Percentiles rank a stretch among this genome's conserved stretches.
phyloP scores from a whole-genome alignment of 2,888 invertebrate species.

The Amblyteles armatorius region DNA sequence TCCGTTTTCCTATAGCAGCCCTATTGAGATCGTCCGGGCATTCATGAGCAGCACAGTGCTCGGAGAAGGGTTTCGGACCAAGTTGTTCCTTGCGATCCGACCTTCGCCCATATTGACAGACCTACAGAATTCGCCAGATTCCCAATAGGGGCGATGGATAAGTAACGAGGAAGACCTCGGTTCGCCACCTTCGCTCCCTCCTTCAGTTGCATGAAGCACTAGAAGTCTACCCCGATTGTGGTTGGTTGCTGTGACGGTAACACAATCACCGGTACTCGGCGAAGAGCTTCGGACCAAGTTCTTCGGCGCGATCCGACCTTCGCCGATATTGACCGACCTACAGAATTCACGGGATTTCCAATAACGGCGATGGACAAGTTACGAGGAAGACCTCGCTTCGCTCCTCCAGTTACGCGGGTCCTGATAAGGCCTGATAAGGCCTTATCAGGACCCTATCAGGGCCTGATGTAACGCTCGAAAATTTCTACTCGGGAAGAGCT shows the following conservation, averaged over 20 bases:
- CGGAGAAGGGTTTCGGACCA: constrained; percentile 25
- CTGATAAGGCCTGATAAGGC: no score
- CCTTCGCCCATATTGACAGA: constrained; percentile 54
- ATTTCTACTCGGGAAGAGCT: constrained; percentile 51
- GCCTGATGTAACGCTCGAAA: constrained; percentile 20
- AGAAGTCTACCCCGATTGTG: constrained; percentile 16
- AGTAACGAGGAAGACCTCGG: constrained; percentile 49
- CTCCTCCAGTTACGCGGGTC: constrained; percentile 40
- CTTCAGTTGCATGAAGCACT: constrained; percentile 46
- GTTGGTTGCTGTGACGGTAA: constrained; percentile 55
- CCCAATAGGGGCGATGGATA: no score
- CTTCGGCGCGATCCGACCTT: constrained; percentile 32
- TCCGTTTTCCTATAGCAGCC: no score
- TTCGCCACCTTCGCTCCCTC: constrained; percentile 10
- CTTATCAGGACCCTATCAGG: no score
- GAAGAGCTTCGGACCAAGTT: constrained; percentile 41
- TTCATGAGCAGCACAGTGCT: constrained; percentile 22
- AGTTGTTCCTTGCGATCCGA: constrained; percentile 47
- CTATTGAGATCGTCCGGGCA: no score
- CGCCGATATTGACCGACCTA: constrained; percentile 54
- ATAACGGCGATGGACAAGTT: no score
- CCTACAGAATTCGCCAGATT: not conserved
- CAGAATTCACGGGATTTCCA: no score
- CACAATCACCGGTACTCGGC: constrained; percentile 57
- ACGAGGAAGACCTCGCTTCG: constrained; percentile 20